Evolutionary conservation across 1,140 invertebrate genomes (phyloP).

Genomic region (Bombus picipes): DNA sequence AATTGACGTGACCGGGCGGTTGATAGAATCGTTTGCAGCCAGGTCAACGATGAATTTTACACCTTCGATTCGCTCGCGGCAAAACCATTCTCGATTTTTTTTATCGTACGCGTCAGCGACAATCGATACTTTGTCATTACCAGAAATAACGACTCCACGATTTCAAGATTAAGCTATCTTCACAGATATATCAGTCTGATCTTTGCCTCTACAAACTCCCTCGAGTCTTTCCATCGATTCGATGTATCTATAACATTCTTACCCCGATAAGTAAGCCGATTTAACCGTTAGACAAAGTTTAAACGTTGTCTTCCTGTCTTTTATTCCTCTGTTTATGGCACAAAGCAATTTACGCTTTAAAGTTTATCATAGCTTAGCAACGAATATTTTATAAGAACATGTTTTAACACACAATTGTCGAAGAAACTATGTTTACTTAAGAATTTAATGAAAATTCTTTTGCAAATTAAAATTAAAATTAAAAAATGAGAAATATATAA

Average conservation of each 20-base stretch:
- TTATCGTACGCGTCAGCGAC: neutral
- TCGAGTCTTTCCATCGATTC: neutral
- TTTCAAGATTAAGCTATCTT: neutral
- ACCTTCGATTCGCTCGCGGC: conserved; percentile 10
- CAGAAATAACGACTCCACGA: conserved; percentile 1
- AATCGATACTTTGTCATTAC: conserved; percentile 16
- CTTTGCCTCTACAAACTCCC: neutral
- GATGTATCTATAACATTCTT: too few species aligned
- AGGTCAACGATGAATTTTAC: conserved; percentile 41
- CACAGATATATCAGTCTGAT: neutral
- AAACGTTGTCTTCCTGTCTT: too few species aligned
- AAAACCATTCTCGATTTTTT: neutral
- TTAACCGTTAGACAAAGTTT: too few species aligned
- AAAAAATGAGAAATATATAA: too few species aligned
- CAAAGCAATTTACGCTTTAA: too few species aligned
- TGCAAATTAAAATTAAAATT: neutral
- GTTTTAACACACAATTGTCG: too few species aligned
- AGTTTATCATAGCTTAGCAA: too few species aligned
- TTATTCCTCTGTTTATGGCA: too few species aligned
- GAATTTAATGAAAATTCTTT: neutral
- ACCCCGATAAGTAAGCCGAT: too few species aligned
- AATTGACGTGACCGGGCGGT: neutral
- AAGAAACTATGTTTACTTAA: neutral
- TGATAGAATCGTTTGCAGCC: neutral
- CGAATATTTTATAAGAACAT: too few species aligned